Evolutionary conservation across 2,113 vertebrate genomes (phyloP), one percentile per base, ranked within the genome.

Genomic region (Erinaceus europaeus): DNA sequence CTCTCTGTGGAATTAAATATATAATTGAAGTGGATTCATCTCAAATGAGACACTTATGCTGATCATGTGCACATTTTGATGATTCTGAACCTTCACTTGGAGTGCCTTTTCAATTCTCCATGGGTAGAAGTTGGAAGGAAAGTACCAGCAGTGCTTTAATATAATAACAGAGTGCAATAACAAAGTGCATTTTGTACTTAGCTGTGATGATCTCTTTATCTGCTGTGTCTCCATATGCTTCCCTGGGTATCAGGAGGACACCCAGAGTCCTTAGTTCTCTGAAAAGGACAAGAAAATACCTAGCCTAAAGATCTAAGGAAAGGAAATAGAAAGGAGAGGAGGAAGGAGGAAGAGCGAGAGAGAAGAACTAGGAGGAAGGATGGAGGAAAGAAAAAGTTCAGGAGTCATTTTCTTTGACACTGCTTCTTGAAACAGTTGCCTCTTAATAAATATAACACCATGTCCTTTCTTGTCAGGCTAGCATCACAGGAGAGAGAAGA

Each of bases 1-100:
- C 0, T 0, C 90, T 96, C 71, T 46, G 88, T 92, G 93, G 94
- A 95, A 86, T 94, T 92, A 89, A 91, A 95, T 83, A 80, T 94
- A 73, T 96, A 84, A 88, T 34, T 84, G 9, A 6, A 89, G 77
- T 32, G 86, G 64, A 93, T 96, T 94, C 71, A 90, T 93, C 69
- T 90, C 17, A 85, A 74, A 64, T 85, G 23, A 91, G 75, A n/a
- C n/a, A 0, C 0, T 91, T 94, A 94, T 93, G 84, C 82, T 91
- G 95, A 94, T 94, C 34, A 1, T 36, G 50, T 75, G 67, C 62
- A 55, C 85, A 38, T 93, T 93, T 80, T 86, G 87, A 91, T 82
- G 1, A 90, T 82, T 95, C 93, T 59, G 91, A 94, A 90, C 57
- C 79, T 86, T 86, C 53, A 55, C 74, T 44, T 7, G 20, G 29